Evolutionary conservation across 2,797 vertebrate genomes (phyloP), one percentile per base, ranked within the genome.

Genomic region (Chelon auratus): DNA sequence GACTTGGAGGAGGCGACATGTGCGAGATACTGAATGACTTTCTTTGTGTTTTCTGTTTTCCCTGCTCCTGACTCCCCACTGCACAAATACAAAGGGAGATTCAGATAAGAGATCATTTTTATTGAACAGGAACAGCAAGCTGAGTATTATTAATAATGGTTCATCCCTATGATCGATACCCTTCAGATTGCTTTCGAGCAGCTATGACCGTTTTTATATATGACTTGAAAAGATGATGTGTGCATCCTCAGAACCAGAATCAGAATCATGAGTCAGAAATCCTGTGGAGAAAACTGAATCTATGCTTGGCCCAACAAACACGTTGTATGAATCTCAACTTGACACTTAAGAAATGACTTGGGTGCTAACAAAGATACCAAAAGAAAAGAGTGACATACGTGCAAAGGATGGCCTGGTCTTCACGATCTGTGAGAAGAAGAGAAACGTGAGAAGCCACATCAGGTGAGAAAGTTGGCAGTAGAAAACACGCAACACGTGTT

Each of bases 21-120:
- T 10, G 98, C 98, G 75, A 99, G 91, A 86, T 98, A 99, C 89
- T 99, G 98, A 89, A 99, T 99, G 30, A 99, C 98, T 79, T 99
- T 99, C 94, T 99, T 99, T 64, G 98, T 99, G 79, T 99, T 99
- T 86, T 99, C 97, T 0, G 97, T 99, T 94, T 99, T 99, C 61
- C 98, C 97, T 55, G 98, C 98, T 90, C 98, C 98, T 0, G 98
- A 99, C 87, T 99, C 98, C 22, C 97, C 98, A 51, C 97, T 99
- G 69, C 4, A 77, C 14, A 30, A 24, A 55, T 0, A 55, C 14
- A 61, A 56, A 72, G 3, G 37, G 13, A 42, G n/a, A 63, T 66
- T 42, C 14, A 40, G 4, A 56, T 14, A 10, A 60, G 15, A 5
- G 6, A 5, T 57, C 20, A 15, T 24, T 22, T 40, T 10, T 8